phyloP scores from a whole-genome alignment of 2,888 invertebrate genomes.

The Trissolcus japonicus region DNA sequence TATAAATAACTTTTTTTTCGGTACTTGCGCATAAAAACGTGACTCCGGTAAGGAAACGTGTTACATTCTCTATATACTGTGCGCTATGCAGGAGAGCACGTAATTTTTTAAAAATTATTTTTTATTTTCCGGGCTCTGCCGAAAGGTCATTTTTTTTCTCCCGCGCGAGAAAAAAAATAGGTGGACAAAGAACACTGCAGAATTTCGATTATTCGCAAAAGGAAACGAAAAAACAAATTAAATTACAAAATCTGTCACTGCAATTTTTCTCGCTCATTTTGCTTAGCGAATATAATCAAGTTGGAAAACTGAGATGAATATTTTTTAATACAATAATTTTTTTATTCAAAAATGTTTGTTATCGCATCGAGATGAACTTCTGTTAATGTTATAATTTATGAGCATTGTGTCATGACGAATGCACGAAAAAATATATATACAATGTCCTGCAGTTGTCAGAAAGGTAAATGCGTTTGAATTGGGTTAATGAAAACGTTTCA shows the following conservation, averaged over 20 bases:
- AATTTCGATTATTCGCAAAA: too few species aligned
- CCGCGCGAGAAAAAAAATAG: too few species aligned
- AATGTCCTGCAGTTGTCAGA: slow-evolving; percentile 4
- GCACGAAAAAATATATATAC: background rate
- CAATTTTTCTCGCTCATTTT: too few species aligned
- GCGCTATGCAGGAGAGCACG: slow-evolving; percentile 1
- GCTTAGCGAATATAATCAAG: too few species aligned
- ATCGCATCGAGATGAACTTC: too few species aligned
- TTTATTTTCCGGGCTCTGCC: background rate
- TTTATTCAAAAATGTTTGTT: background rate
- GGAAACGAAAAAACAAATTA: too few species aligned
- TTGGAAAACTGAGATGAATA: too few species aligned
- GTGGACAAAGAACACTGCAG: too few species aligned
- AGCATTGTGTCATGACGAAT: too few species aligned
- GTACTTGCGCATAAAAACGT: slow-evolving; percentile 21
- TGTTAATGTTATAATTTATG: too few species aligned
- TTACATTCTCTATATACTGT: slow-evolving; percentile 15
- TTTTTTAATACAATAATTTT: too few species aligned
- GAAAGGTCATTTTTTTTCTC: slow-evolving; percentile 17
- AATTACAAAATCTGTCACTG: too few species aligned
- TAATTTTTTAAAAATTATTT: slow-evolving; percentile 9
- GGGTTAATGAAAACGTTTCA: background rate
- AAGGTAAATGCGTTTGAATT: background rate
- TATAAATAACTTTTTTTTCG: slow-evolving; percentile 16
- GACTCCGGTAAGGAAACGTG: slow-evolving; percentile 20